These are phyloP conservation scores for Seriola aureovittata DNA, from an alignment of 2,113 vertebrate genomes.

Conservation along the genomic window DNA sequence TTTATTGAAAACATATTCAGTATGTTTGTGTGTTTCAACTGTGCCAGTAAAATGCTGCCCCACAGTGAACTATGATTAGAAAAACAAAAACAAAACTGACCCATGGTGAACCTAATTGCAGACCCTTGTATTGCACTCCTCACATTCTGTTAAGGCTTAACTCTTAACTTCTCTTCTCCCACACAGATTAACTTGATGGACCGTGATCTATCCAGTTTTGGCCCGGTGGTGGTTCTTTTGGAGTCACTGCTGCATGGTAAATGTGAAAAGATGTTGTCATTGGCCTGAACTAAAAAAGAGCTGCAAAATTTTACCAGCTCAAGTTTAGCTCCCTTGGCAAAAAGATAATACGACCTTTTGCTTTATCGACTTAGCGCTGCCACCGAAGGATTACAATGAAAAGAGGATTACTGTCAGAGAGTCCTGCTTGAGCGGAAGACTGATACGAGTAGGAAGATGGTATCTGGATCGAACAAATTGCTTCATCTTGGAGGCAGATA, in stretches of 20 bases:
- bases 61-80: not conserved
- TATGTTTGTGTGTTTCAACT: not conserved
- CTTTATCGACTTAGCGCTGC: conserved; percentile 40
- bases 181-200: not conserved
- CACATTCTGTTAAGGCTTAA: not conserved
- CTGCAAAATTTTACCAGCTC: conserved; percentile 16
- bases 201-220: conserved; percentile 19
- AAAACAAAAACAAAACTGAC: not conserved
- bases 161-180: not conserved
- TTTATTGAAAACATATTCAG: too few relatives aligned
- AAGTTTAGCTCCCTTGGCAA: conserved; percentile 27
- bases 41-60: not conserved
- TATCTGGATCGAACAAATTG: conserved; percentile 41
- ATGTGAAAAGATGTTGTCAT: conserved; percentile 34
- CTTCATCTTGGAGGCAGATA: conserved; percentile 29
- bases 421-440: conserved; percentile 16
- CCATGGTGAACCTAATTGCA: not conserved
- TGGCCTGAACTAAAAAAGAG: conserved; percentile 26
- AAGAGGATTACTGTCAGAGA: conserved; percentile 44
- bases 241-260: conserved; percentile 18
- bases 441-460: conserved; percentile 29
- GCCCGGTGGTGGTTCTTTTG: not conserved
- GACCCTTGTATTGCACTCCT: not conserved
- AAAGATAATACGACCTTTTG: conserved; percentile 37
- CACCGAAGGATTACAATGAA: conserved; percentile 42